Evolutionary conservation across 2,888 invertebrate species (phyloP), one percentile per base, ranked within the genome.

Genomic region (Aleiodes alternator): DNA sequence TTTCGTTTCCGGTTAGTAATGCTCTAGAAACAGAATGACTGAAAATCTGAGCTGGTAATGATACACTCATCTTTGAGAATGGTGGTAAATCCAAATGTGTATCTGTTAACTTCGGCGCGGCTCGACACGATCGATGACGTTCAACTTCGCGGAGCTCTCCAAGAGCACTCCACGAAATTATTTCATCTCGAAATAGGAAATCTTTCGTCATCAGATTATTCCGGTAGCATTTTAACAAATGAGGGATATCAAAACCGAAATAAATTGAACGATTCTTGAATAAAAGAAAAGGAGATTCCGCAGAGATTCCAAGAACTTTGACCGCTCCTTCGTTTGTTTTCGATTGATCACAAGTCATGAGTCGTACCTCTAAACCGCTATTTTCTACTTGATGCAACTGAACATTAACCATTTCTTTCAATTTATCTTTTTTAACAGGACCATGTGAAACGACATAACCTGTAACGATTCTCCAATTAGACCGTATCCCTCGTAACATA

Each of bases 181-280:
- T 48, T 53, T 73, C 14, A 9, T 72, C 72, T 0, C 61, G 72
- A 23, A 78, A 59, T 1, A 64, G 8, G 34, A 82, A 71, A 69
- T 82, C 80, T n/a, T n/a, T n/a, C n/a, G n/a, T n/a, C n/a, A n/a
- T n/a, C 29, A 80, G 75, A 74, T 79, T 82, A 68, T 83, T 84
- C 55, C 82, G 72, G 1, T 78, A 29, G 53, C 79, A 75, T 76
- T 82, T 82, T 0, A 81, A 12, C 5, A 83, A 72, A 73, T 82
- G 81, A 57, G 77, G 79, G 7, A 79, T 71, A 59, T 84, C 82
- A 53, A 64, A 83, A 55, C 80, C 61, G 12, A 81, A 74, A 64
- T 79, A 79, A 29, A 82, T 78, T 73, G 79, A 80, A 14, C 73
- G 53, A 8, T 57, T 38, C 59, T 71, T 23, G 14, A 14, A 53